Evolutionary conservation across 2,888 invertebrate species (phyloP).

Genomic region (Perdita meconis): DNA sequence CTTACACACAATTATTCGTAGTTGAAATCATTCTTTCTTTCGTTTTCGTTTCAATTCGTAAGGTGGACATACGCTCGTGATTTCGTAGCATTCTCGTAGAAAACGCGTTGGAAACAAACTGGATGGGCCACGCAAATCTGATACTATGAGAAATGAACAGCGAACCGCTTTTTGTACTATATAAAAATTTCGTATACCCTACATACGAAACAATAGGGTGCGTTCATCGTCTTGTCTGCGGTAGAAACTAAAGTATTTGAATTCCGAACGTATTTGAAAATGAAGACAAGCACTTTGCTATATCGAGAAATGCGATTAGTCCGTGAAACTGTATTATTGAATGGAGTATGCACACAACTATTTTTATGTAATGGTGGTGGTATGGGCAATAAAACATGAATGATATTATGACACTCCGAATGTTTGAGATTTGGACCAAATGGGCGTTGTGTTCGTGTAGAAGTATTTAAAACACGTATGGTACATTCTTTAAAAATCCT

Average conservation of each 20-base stretch:
- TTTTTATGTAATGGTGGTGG: slow-evolving; percentile 25
- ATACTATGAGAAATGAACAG: slow-evolving; percentile 13
- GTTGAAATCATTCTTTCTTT: slow-evolving; percentile 3
- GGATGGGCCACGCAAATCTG: slow-evolving; percentile 5
- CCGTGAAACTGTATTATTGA: slow-evolving; percentile 15
- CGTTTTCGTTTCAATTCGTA: slow-evolving; percentile 11
- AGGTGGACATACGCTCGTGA: neutral
- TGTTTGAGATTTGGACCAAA: slow-evolving; percentile 12
- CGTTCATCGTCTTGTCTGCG: slow-evolving; percentile 9
- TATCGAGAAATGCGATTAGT: slow-evolving; percentile 34
- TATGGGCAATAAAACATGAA: slow-evolving; percentile 33
- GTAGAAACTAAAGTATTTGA: slow-evolving; percentile 21
- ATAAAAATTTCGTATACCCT: slow-evolving; percentile 4
- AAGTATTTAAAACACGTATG: slow-evolving; percentile 11
- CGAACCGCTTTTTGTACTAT: slow-evolving; percentile 2
- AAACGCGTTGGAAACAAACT: slow-evolving; percentile 17
- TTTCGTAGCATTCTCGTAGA: slow-evolving; percentile 9
- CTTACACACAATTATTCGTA: slow-evolving; percentile 6
- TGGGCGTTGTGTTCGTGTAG: neutral
- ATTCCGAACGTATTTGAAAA: neutral
- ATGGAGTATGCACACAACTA: neutral
- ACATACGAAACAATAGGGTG: slow-evolving; percentile 10
- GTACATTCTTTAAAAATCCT: neutral
- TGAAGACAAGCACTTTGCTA: slow-evolving; percentile 28
- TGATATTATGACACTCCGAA: slow-evolving; percentile 3